Evolutionary conservation across 2,113 vertebrate species (phyloP).

Genomic region (Pelusios castaneus): DNA sequence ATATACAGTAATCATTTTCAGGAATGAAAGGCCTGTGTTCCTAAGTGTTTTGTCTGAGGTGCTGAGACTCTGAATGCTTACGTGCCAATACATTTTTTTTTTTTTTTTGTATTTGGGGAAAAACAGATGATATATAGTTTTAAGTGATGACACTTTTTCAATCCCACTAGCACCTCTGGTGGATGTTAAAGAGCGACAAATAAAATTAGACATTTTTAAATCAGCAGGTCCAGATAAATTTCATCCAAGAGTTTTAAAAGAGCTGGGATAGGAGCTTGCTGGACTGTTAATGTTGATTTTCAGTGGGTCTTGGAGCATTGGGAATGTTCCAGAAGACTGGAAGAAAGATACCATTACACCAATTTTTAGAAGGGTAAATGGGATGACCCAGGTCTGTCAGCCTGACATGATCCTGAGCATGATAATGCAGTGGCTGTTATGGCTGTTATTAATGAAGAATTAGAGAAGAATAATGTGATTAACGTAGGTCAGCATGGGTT

Average conservation of each 20-base stretch:
- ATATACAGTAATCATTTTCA: rapidly evolving
- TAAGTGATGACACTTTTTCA: background rate
- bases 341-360: background rate
- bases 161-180: background rate
- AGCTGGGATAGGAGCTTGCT: background rate
- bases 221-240: background rate
- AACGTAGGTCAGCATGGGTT: background rate
- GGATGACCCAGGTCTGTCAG: background rate
- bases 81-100: background rate
- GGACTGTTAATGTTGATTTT: background rate
- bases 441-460: background rate
- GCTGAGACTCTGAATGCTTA: background rate
- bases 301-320: background rate
- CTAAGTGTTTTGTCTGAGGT: background rate
- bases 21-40: background rate
- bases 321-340: background rate
- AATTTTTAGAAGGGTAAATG: background rate
- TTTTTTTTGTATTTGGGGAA: background rate
- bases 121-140: background rate
- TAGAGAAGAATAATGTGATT: background rate
- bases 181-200: background rate
- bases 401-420: background rate
- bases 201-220: background rate
- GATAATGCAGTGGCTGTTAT: background rate
- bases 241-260: background rate